Percentiles rank a stretch among this genome's conserved stretches.
Conservation (phyloP, 2,888 invertebrate genomes). For the Ectemnius cavifrons region DNA sequence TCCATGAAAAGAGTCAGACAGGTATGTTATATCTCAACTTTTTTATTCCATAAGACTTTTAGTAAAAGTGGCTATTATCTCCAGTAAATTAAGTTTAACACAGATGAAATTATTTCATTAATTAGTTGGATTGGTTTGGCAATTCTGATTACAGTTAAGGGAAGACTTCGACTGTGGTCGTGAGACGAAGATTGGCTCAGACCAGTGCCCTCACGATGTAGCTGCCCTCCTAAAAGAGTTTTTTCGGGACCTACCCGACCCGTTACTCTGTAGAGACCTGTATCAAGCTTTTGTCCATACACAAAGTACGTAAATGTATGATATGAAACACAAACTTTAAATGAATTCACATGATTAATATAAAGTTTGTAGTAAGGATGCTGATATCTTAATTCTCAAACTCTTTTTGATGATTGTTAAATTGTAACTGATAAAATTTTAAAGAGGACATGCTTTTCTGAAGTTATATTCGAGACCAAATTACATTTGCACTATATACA, state of each 20-base stretch:
- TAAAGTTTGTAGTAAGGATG: too few relatives aligned
- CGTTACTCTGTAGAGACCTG: conserved; percentile 92
- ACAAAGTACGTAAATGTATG: conserved; percentile 84
- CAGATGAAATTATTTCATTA: conserved; percentile 2
- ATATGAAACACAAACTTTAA: background rate
- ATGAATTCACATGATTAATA: background rate
- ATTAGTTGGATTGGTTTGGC: background rate
- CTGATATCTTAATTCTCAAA: too few relatives aligned
- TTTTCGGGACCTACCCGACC: conserved; percentile 94
- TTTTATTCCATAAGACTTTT: background rate
- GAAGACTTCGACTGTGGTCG: conserved; percentile 94
- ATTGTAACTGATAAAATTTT: too few relatives aligned
- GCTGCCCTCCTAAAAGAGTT: conserved; percentile 96
- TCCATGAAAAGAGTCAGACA: conserved; percentile 95
- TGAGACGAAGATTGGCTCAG: conserved; percentile 85
- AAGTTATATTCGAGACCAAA: too few relatives aligned
- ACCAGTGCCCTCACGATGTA: conserved; percentile 95
- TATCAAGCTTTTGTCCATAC: conserved; percentile 94
- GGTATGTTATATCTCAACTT: conserved; percentile 78
- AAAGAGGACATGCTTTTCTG: too few relatives aligned
- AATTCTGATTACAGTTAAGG: conserved; percentile 82
- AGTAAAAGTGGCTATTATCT: background rate
- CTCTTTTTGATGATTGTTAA: too few relatives aligned
- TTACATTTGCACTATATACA: too few relatives aligned
- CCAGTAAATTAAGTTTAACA: too few relatives aligned